Conservation (phyloP, 2,113 vertebrate species). For the Sturnira hondurensis region DNA sequence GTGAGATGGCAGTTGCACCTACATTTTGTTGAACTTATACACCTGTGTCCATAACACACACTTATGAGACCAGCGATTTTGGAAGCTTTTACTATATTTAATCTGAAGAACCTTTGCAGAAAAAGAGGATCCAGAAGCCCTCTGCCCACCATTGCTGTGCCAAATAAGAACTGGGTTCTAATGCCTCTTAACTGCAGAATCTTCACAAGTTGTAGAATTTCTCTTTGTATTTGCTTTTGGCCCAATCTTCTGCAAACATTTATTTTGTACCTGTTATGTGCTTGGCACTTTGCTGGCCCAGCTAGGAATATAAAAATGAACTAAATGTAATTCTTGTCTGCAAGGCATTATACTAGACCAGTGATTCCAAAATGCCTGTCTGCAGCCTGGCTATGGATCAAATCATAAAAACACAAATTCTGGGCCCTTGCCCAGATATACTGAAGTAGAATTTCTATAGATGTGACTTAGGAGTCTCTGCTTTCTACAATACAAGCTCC, state of each 20-base stretch:
- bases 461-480: not conserved
- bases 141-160: not conserved
- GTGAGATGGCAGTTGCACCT: not conserved
- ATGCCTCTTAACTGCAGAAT: not conserved
- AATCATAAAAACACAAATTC: not conserved
- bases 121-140: not conserved
- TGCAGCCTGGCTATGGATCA: not conserved
- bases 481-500: not conserved
- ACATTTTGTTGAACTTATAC: not conserved
- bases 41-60: not conserved
- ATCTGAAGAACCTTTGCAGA: not conserved
- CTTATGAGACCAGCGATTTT: not conserved
- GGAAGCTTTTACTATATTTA: not conserved
- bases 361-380: not conserved
- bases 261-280: not conserved
- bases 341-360: not conserved
- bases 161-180: not conserved
- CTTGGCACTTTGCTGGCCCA: not conserved
- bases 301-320: not conserved
- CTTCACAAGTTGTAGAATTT: not conserved
- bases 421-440: not conserved
- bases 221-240: not conserved
- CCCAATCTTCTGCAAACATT: not conserved
- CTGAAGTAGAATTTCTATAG: not conserved
- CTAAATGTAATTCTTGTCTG: not conserved